Evolutionary conservation across 2,113 vertebrate genomes (phyloP).

Genomic region (Pseudonaja textilis): DNA sequence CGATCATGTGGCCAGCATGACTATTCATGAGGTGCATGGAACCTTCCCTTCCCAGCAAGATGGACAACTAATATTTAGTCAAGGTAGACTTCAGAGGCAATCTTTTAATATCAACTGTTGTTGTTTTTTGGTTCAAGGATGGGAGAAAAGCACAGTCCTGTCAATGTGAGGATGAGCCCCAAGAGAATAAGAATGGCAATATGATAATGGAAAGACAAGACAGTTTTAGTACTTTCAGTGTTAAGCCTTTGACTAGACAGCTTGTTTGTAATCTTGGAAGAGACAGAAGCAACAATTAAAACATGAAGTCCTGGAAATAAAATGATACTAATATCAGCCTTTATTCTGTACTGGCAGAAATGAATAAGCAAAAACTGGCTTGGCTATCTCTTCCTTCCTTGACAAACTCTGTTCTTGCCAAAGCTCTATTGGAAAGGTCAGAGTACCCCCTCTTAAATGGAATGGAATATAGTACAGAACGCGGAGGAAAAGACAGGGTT

Average conservation of each 20-base stretch:
- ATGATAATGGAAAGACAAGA: background rate
- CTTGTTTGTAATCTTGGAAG: background rate
- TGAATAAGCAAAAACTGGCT: background rate
- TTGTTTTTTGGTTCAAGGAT: background rate
- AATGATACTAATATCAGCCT: background rate
- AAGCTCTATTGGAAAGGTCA: background rate
- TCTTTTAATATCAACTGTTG: background rate
- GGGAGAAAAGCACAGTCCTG: background rate
- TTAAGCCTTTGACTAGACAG: background rate
- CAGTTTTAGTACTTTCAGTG: background rate
- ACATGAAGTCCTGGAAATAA: background rate
- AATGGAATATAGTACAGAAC: background rate
- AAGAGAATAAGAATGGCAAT: background rate
- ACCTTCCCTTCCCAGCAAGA: background rate
- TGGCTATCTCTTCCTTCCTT: background rate
- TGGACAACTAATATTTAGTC: background rate
- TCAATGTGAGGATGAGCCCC: background rate
- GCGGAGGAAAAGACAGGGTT: background rate
- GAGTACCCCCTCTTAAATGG: background rate
- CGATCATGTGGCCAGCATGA: background rate
- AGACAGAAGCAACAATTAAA: background rate
- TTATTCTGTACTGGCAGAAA: background rate
- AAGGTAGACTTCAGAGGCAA: background rate
- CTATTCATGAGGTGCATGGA: background rate
- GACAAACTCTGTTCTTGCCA: background rate